Conservation (phyloP, 1,140 invertebrate genomes). For the Pogonomyrmex californicus region DNA sequence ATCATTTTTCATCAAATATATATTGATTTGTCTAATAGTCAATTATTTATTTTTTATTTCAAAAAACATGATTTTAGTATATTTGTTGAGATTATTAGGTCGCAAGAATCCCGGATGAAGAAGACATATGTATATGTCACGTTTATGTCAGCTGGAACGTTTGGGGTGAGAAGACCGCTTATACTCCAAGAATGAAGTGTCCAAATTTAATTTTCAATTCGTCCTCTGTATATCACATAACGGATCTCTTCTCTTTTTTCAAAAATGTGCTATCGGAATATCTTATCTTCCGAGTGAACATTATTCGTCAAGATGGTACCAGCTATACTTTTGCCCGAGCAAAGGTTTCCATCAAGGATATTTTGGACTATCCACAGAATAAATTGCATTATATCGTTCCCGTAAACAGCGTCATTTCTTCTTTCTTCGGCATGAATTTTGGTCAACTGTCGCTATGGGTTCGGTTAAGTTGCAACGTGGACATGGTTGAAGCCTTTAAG, state of each 20-base stretch:
- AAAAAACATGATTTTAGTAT: background rate
- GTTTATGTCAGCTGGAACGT: conserved; percentile 80
- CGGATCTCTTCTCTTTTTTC: conserved; percentile 77
- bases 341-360: conserved; percentile 79
- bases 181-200: conserved; percentile 73
- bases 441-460: conserved; percentile 83
- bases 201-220: conserved; percentile 80
- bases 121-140: conserved; percentile 64
- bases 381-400: conserved; percentile 80
- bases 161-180: conserved; percentile 75
- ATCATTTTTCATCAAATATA: background rate
- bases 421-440: conserved; percentile 68
- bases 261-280: conserved; percentile 71
- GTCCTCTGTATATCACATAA: conserved; percentile 78
- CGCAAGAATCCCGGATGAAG: conserved; percentile 71
- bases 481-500: conserved; percentile 77
- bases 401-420: conserved; percentile 70
- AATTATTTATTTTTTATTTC: background rate
- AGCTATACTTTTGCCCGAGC: conserved; percentile 73
- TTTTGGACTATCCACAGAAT: conserved; percentile 82
- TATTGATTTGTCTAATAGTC: background rate
- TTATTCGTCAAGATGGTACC: conserved; percentile 62
- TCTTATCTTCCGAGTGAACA: conserved; percentile 77
- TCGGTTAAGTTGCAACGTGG: conserved; percentile 78
- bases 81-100: conserved; percentile 66